Conservation (phyloP, 2,797 vertebrate species). For the Etheostoma nigrum region DNA sequence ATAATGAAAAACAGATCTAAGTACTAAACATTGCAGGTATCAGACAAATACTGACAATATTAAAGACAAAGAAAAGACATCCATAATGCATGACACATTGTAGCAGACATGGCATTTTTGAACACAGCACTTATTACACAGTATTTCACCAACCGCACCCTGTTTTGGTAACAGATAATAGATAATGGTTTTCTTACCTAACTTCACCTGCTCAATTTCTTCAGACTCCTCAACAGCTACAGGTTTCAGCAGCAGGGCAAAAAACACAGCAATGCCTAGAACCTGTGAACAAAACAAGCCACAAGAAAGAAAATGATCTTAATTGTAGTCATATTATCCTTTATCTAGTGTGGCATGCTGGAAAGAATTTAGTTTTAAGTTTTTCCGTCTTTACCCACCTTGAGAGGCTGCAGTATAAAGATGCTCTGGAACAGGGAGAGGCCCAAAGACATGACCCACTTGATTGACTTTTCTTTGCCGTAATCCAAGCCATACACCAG, state of each 20-base stretch:
- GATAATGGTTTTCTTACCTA: constrained; percentile 71
- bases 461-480: constrained; percentile 84
- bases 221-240: constrained; percentile 84
- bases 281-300: constrained; percentile 74
- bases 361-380: neutral
- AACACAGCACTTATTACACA: neutral
- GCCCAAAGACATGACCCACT: constrained; percentile 88
- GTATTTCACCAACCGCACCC: neutral
- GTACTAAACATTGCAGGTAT: neutral
- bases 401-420: constrained; percentile 89
- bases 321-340: neutral
- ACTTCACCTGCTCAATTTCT: constrained; percentile 79
- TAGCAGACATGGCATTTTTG: neutral
- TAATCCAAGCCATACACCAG: constrained; percentile 88
- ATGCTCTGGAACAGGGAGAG: constrained; percentile 90
- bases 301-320: neutral
- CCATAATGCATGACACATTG: neutral
- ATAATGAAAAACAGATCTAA: neutral
- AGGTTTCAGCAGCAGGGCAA: constrained; percentile 87
- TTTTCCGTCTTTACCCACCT: constrained; percentile 73
- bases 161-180: constrained; percentile 2
- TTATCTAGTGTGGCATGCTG: neutral
- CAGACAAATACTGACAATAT: neutral
- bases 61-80: constrained; percentile 4
- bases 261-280: constrained; percentile 86